phyloP scores from a whole-genome alignment of 2,888 invertebrate species.

The Drosophila austrosaltans region DNA sequence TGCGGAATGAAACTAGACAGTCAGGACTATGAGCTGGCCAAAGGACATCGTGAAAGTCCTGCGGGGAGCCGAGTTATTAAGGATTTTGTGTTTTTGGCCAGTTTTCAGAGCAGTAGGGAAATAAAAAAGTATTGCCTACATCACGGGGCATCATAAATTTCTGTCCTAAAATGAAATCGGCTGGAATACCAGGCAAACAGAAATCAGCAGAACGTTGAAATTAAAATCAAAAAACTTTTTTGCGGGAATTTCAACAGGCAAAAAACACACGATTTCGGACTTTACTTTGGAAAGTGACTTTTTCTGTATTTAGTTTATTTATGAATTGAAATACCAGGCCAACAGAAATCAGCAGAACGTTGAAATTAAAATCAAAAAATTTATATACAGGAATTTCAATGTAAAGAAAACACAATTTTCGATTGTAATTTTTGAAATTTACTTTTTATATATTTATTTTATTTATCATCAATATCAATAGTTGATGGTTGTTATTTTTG shows the following conservation, averaged over 20 bases:
- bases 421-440: conserved; percentile 71
- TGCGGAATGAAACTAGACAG: neutral
- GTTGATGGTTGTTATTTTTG: conserved; percentile 50
- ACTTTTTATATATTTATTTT: conserved; percentile 58
- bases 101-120: no score
- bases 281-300: conserved; percentile 74
- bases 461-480: conserved; percentile 69
- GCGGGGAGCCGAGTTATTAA: neutral
- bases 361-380: neutral
- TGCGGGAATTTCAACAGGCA: neutral
- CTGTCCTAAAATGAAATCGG: no score
- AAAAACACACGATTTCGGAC: neutral
- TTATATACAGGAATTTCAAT: neutral
- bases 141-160: no score
- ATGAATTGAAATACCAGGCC: neutral
- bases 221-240: neutral
- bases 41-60: neutral
- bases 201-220: neutral
- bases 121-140: no score
- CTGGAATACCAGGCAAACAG: neutral
- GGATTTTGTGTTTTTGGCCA: neutral
- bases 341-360: neutral
- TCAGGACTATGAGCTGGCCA: neutral
- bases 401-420: neutral
- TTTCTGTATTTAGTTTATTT: conserved; percentile 48